phyloP scores from a whole-genome alignment of 2,888 invertebrate genomes.

The Eueremaeus valkanovi region DNA sequence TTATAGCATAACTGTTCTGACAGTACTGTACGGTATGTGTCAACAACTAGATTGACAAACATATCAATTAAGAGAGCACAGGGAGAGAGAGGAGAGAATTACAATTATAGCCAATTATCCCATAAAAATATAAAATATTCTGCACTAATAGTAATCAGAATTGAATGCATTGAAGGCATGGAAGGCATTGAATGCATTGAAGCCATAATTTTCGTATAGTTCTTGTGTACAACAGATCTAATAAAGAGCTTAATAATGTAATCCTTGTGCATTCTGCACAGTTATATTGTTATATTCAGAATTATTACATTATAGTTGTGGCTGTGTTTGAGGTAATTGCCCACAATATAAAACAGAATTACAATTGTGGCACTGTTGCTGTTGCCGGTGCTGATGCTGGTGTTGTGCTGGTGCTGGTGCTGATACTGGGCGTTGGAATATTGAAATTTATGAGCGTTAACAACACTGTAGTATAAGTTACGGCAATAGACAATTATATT shows the following conservation, averaged over 20 bases:
- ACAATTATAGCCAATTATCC: conserved; percentile 22
- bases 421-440: conserved; percentile 26
- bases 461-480: conserved; percentile 20
- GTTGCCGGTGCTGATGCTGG: neutral
- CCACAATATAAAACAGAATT: conserved; percentile 34
- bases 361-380: neutral
- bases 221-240: neutral
- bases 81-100: neutral
- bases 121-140: conserved; percentile 30
- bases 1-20: neutral
- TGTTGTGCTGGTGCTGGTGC: neutral
- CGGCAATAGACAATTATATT: conserved; percentile 33
- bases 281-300: neutral
- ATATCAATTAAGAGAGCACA: neutral
- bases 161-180: neutral
- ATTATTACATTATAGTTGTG: conserved; percentile 32
- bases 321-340: conserved; percentile 19
- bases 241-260: conserved; percentile 35
- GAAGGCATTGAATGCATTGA: neutral
- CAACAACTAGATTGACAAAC: conserved; percentile 4
- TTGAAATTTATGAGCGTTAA: conserved; percentile 35
- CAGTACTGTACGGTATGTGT: conserved; percentile 4
- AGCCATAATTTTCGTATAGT: neutral
- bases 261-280: neutral
- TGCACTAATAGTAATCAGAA: too few species aligned